Evolutionary conservation across 1,140 invertebrate species (phyloP).

Genomic region (Calephelis nemesis): DNA sequence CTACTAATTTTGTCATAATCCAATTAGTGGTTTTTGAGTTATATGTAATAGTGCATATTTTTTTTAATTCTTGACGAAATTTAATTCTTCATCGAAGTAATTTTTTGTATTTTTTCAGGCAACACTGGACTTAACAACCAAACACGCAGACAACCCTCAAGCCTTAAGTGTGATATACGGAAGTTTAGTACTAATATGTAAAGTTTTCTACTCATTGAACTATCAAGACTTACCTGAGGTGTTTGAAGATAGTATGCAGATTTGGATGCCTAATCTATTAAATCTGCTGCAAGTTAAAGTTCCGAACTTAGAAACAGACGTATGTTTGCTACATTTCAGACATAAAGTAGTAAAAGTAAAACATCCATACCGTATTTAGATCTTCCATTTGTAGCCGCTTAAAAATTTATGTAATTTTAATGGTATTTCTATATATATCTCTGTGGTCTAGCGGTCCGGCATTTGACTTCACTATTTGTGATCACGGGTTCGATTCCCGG

Average conservation of each 20-base stretch:
- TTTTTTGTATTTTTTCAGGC: slow-evolving; percentile 79
- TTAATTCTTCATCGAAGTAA: too few species aligned
- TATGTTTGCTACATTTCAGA: slow-evolving; percentile 58
- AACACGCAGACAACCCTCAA: slow-evolving; percentile 88
- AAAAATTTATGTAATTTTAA: too few species aligned
- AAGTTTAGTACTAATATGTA: slow-evolving; percentile 93
- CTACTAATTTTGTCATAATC: too few species aligned
- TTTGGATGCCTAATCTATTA: slow-evolving; percentile 96
- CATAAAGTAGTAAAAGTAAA: slow-evolving; percentile 22
- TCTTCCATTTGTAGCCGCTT: too few species aligned
- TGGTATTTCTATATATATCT: too few species aligned
- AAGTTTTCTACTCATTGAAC: slow-evolving; percentile 98
- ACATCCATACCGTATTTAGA: too few species aligned
- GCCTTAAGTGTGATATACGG: slow-evolving; percentile 94
- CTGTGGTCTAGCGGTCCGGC: too few species aligned
- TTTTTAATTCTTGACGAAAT: too few species aligned
- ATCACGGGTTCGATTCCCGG: too few species aligned
- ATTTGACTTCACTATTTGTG: too few species aligned
- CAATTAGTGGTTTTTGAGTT: too few species aligned
- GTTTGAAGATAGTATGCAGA: slow-evolving; percentile 98
- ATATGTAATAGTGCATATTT: too few species aligned
- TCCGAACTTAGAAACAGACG: slow-evolving; percentile 83
- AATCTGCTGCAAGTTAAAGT: slow-evolving; percentile 89
- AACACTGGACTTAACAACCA: slow-evolving; percentile 90
- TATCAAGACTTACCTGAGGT: slow-evolving; percentile 98